Evolutionary conservation across 2,888 invertebrate genomes (phyloP), one percentile per base, ranked within the genome.

Genomic region (Lepetodrilus schrolli): DNA sequence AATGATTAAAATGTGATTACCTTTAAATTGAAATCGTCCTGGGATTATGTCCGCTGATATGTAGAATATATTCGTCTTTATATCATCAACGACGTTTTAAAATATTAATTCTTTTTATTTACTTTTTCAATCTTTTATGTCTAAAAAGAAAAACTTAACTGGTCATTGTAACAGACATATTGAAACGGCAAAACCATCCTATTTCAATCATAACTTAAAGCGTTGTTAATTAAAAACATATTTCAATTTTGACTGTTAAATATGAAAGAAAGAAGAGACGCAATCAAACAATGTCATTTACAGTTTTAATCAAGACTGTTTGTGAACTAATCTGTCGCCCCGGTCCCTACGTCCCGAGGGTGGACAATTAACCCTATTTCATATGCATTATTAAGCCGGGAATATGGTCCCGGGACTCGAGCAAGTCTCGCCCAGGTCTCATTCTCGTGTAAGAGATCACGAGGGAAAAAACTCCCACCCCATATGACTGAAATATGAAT

Each of bases 361-460:
- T 13, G 10, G 30, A 58, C 58, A 58, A 58, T 58, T 58, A 58
- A 34, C 26, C 30, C 58, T 13, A 30, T 23, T 58, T 26, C 58
- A 26, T 26, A 26, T 58, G 30, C 26, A 58, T 58, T 58, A 58
- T 58, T 58, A 58, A 58, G n/a, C 10, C 26, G 58, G 30, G 58
- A 58, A 58, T 58, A 58, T 58, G 58, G 58, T 30, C 58, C 30
- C n/a, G 34, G 58, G 30, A 30, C 58, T 30, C 30, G n/a, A n/a
- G n/a, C n/a, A n/a, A n/a, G n/a, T n/a, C n/a, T n/a, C n/a, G n/a
- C 30, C 17, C 8, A 58, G 34, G 17, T 30, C 58, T 58, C 58
- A 34, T 17, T 30, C 58, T 58, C 58, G 58, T 58, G 58, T 58
- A 34, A 58, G 58, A 30, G 26, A 58, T 58, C 58, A 58, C 58